Base-by-base conservation (phyloP, 2,888 invertebrate species). In the Ectemnius cavifrons region DNA sequence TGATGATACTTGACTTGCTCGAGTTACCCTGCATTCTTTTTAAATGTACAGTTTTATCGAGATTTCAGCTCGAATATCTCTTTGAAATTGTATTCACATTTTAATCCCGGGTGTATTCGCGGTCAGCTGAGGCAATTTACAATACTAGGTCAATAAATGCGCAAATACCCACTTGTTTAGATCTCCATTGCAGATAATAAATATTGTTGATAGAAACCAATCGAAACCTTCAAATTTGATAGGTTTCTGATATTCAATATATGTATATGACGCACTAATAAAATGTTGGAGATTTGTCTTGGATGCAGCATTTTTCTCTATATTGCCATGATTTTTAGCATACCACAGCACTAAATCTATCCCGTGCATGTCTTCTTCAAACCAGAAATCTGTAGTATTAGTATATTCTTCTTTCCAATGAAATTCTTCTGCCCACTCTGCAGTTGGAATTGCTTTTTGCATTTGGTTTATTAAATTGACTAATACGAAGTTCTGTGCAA, bases 1-100 rank as follows among this genome's bases (percentile, higher is more conserved):
- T 90, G 90, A 91, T 90, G 90, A 89, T 79, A 68, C 71, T 72
- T 84, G 89, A 87, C 82, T 80, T 85, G 90, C 89, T 91, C 75
- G 90, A 90, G 89, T 85, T 79, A 77, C 72, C 73, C 62, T 63
- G 63, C 63, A 66, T 52, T 65, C 47, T 16, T 37, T 37, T 37
- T 20, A 58, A 61, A 11, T 16, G 56, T 56, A 46, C 14, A 18
- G 20, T 16, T 67, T 59, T 45, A 8, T 57, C n/a, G 5, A 64
- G n/a, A 65, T 13, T 20, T 27, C 59, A 49, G 27, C 46, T 5
- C 14, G 27, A 47, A 49, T 20, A 8, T 68, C 37, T 67, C 20
- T 28, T 47, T 14, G 2, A 63, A 68, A 49, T 11, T 23, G 23
- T 70, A 60, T 28, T 46, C 14, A 46, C 46, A 69, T 45, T 45